Evolutionary conservation across 1,140 invertebrate genomes (phyloP).

Genomic region (Zaprionus taronus): DNA sequence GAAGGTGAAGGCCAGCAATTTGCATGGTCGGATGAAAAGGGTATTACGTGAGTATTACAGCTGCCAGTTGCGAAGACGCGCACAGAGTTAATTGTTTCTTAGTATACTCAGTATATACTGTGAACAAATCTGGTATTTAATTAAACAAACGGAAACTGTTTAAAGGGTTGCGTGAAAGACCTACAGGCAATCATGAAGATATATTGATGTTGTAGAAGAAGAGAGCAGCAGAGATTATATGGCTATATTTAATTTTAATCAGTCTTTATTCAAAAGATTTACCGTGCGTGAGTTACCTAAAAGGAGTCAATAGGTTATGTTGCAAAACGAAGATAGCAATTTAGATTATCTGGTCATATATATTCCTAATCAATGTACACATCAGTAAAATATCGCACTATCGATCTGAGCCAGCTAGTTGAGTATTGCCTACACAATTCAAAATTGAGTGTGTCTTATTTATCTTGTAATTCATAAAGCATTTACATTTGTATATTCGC

Average conservation of each 20-base stretch:
- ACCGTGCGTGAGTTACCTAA: too few relatives aligned
- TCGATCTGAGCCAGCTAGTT: too few relatives aligned
- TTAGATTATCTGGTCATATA: too few relatives aligned
- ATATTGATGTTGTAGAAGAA: background rate
- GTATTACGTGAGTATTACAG: conserved; percentile 9
- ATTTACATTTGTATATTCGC: background rate
- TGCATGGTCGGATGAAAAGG: conserved; percentile 7
- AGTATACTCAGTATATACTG: background rate
- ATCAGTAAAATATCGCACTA: background rate
- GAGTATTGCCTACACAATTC: background rate
- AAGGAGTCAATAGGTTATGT: too few relatives aligned
- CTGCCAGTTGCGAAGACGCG: conserved; percentile 9
- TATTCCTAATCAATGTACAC: background rate
- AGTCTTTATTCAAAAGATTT: too few relatives aligned
- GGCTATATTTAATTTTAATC: background rate
- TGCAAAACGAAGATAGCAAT: too few relatives aligned
- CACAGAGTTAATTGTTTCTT: conserved; percentile 6
- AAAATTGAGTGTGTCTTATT: background rate
- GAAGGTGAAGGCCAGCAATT: conserved; percentile 13
- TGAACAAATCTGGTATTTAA: conserved; percentile 6
- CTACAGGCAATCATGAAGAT: background rate
- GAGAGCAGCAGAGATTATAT: background rate
- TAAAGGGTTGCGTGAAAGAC: background rate
- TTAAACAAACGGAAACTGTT: background rate
- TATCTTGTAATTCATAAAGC: background rate